These are phyloP conservation scores for Rhabdornis inornatus DNA, from an alignment of 2,113 vertebrate genomes.

Conservation along the genomic window DNA sequence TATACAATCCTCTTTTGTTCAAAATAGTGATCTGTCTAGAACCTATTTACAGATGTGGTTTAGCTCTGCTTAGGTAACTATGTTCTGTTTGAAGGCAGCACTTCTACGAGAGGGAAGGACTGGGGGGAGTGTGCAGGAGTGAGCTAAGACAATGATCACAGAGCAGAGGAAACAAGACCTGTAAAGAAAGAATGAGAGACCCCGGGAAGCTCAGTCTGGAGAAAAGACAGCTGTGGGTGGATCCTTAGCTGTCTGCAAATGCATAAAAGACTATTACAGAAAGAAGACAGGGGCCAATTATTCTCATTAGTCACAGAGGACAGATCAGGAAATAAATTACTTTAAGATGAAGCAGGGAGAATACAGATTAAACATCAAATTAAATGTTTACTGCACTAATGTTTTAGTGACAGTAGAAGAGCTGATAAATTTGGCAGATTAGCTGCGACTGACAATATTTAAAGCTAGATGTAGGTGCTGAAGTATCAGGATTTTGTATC, in stretches of 20 bases:
- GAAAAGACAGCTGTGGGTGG: constrained; percentile 21
- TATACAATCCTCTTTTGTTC: not conserved
- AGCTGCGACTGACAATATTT: not conserved
- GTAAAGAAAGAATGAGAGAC: constrained; percentile 1
- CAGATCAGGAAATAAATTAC: constrained; percentile 39
- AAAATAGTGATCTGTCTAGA: not conserved
- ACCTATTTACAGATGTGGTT: not conserved
- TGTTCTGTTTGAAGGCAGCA: not conserved
- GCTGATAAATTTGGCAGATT: not conserved
- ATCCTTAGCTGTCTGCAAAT: constrained; percentile 37
- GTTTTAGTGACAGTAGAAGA: constrained; percentile 3
- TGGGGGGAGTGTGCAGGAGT: not conserved
- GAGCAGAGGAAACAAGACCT: not conserved
- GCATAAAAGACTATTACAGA: constrained; percentile 11
- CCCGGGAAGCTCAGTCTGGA: not conserved
- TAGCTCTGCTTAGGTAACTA: not conserved
- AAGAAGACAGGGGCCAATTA: constrained; percentile 51
- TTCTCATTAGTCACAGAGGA: constrained; percentile 48
- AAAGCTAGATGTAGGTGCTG: not conserved
- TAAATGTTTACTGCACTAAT: constrained; percentile 46
- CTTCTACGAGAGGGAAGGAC: not conserved
- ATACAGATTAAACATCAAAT: constrained; percentile 32
- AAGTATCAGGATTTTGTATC: not conserved
- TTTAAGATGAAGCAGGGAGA: constrained; percentile 29
- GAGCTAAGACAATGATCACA: not conserved